Evolutionary conservation across 2,888 invertebrate species (phyloP).

Genomic region (Drosophila flavopinicola): DNA sequence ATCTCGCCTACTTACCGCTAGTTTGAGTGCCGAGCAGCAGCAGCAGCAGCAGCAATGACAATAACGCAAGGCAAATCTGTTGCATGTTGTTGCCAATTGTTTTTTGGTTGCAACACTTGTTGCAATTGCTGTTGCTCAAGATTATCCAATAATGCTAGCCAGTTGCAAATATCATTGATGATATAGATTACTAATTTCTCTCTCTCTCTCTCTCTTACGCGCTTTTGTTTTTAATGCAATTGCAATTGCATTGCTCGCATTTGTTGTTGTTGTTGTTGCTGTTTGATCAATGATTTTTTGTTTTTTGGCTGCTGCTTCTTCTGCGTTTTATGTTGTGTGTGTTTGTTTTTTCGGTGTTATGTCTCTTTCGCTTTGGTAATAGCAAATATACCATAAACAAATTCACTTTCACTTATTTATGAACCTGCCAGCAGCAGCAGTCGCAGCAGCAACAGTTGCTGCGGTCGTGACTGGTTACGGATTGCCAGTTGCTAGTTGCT

Average conservation of each 20-base stretch:
- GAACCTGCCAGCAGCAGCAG: conserved; percentile 54
- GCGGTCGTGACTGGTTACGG: conserved; percentile 50
- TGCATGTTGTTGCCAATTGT: conserved; percentile 36
- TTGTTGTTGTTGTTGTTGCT: background rate
- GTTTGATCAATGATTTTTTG: conserved; percentile 5
- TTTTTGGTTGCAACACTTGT: conserved; percentile 10
- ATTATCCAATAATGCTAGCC: conserved; percentile 21
- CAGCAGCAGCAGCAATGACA: conserved; percentile 34
- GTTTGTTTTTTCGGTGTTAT: conserved; percentile 49
- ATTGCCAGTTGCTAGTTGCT: conserved; percentile 1
- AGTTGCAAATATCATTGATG: conserved; percentile 28
- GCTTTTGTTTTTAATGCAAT: background rate
- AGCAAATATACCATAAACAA: conserved; percentile 76
- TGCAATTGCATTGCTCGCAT: conserved; percentile 24
- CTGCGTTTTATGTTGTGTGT: conserved; percentile 4
- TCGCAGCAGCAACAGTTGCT: conserved; percentile 22
- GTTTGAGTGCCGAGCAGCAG: conserved; percentile 35
- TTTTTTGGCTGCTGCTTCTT: conserved; percentile 10
- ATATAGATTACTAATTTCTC: background rate
- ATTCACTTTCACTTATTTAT: conserved; percentile 78
- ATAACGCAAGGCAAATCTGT: conserved; percentile 34
- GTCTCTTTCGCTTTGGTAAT: conserved; percentile 69
- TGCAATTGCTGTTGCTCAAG: conserved; percentile 13
- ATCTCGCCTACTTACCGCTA: conserved; percentile 48
- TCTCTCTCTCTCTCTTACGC: background rate